Percentiles rank a stretch among this genome's conserved stretches.
Conservation (phyloP, 2,888 invertebrate species). For the Pogonocherus hispidulus region DNA sequence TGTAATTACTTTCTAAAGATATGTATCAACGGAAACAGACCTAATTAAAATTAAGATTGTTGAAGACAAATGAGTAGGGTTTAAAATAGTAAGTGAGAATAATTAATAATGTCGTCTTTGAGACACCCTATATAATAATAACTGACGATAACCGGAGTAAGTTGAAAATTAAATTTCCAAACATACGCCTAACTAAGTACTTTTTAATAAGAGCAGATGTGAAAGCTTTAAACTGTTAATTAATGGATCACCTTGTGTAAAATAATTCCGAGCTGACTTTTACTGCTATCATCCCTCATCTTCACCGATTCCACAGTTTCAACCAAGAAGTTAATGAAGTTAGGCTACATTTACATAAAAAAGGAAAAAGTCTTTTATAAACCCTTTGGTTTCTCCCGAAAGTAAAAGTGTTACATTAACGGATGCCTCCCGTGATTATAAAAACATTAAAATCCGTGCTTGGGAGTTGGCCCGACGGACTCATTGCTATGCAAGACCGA, state of each 20-base stretch:
- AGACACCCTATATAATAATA: too few species aligned
- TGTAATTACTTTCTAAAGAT: too few species aligned
- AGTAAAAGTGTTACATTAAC: constrained; percentile 64
- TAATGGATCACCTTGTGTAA: background rate
- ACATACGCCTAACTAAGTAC: background rate
- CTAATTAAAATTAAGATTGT: too few species aligned
- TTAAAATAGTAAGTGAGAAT: too few species aligned
- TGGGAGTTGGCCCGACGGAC: constrained; percentile 56
- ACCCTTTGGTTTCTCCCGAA: constrained; percentile 64
- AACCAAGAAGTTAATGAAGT: constrained; percentile 32
- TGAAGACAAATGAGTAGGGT: too few species aligned
- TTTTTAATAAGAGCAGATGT: background rate
- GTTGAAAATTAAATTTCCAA: background rate
- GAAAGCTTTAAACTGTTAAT: background rate
- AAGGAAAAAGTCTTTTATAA: constrained; percentile 66
- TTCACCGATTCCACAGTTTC: constrained; percentile 20
- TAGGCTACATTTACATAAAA: constrained; percentile 65
- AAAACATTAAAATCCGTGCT: constrained; percentile 68
- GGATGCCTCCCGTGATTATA: constrained; percentile 64
- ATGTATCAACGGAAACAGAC: too few species aligned
- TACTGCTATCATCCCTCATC: constrained; percentile 23
- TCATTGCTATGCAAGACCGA: constrained; percentile 68
- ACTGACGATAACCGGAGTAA: background rate
- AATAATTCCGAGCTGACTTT: background rate
- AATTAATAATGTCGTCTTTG: too few species aligned